phyloP scores from a whole-genome alignment of 2,888 invertebrate genomes.

The Drosophila histrio region DNA sequence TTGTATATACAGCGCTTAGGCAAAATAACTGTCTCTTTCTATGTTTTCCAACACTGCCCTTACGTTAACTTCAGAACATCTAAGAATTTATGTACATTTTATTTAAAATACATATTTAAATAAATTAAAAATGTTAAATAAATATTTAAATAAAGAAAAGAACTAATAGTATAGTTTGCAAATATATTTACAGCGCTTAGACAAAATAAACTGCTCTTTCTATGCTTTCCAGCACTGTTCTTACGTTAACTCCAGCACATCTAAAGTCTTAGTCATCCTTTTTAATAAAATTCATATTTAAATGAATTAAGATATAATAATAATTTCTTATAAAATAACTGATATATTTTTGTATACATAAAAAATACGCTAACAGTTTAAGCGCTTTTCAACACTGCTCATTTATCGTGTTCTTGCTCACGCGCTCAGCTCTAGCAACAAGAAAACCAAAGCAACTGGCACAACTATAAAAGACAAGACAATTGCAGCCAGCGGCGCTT shows the following conservation, averaged over 20 bases:
- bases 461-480: slow-evolving; percentile 75
- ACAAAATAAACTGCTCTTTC: no score
- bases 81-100: not conserved
- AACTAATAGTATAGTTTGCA: no score
- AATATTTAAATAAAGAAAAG: not conserved
- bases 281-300: no score
- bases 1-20: not conserved
- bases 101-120: not conserved
- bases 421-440: slow-evolving; percentile 37
- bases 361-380: no score
- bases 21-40: not conserved
- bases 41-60: not conserved
- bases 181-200: no score
- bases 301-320: no score
- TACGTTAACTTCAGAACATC: not conserved
- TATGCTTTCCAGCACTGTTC: not conserved
- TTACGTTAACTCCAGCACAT: no score
- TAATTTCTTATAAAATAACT: no score
- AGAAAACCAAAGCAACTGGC: slow-evolving; percentile 42
- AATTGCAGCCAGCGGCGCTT: slow-evolving; percentile 67
- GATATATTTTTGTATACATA: no score
- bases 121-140: not conserved
- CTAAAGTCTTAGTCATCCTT: no score
- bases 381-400: not conserved
- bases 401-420: slow-evolving; percentile 17